Percentiles rank a stretch among this genome's conserved stretches.
These are phyloP conservation scores for Temnothorax nylanderi DNA, from an alignment of 1,140 invertebrate species.

Conservation along the genomic window DNA sequence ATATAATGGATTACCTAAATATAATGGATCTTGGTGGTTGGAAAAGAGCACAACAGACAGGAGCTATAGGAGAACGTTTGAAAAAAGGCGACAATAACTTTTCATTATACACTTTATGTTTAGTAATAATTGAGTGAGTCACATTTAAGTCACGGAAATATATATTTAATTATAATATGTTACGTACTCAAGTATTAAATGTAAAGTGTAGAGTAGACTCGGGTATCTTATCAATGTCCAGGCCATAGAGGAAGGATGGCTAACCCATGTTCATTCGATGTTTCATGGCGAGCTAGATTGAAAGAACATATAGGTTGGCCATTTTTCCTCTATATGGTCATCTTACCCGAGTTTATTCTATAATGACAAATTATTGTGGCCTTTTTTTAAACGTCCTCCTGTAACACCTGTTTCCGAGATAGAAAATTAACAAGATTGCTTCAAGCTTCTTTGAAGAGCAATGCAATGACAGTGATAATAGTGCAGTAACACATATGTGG, in stretches of 20 bases:
- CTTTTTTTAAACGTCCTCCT: too few relatives aligned
- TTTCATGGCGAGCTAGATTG: too few relatives aligned
- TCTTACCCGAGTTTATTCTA: too few relatives aligned
- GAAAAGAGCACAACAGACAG: conserved; percentile 87
- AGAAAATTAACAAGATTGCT: conserved; percentile 94
- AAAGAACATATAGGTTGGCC: too few relatives aligned
- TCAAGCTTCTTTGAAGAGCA: conserved; percentile 94
- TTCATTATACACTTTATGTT: conserved; percentile 90
- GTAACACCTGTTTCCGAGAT: conserved; percentile 87
- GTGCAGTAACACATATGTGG: conserved; percentile 88
- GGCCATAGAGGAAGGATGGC: too few relatives aligned
- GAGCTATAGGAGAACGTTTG: conserved; percentile 87
- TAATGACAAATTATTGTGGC: too few relatives aligned
- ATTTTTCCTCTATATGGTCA: too few relatives aligned
- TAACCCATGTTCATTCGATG: too few relatives aligned
- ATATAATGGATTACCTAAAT: conserved; percentile 89
- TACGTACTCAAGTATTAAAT: too few relatives aligned
- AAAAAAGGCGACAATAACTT: conserved; percentile 95
- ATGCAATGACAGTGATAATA: conserved; percentile 94
- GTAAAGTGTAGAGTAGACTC: too few relatives aligned
- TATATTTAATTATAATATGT: conserved; percentile 86
- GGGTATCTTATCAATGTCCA: too few relatives aligned
- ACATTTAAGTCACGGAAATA: conserved; percentile 81
- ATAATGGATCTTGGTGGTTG: conserved; percentile 90
- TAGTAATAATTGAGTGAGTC: conserved; percentile 93